These are phyloP conservation scores for Drosophila falleni DNA, from an alignment of 2,888 invertebrate species.

Conservation along the genomic window DNA sequence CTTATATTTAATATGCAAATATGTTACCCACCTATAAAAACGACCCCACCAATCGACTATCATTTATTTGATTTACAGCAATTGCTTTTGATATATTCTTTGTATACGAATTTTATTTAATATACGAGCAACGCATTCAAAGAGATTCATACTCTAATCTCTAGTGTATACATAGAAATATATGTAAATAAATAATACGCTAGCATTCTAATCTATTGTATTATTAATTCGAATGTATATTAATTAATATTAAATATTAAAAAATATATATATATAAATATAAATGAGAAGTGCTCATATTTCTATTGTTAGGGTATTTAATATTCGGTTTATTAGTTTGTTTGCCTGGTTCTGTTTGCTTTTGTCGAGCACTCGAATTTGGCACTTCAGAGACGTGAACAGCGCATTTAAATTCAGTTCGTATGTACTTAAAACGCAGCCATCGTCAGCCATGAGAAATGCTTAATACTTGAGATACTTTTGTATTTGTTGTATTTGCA, in stretches of 20 bases:
- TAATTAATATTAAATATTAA: not conserved
- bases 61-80: constrained; percentile 70
- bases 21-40: constrained; percentile 11
- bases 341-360: constrained; percentile 4
- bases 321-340: not conserved
- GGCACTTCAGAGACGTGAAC: constrained; percentile 67
- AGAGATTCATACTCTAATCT: constrained; percentile 13
- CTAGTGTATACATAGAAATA: no score
- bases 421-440: constrained; percentile 62
- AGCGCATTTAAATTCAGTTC: constrained; percentile 70
- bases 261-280: not conserved
- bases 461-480: constrained; percentile 74
- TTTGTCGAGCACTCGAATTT: constrained; percentile 64
- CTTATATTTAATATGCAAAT: constrained; percentile 34
- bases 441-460: constrained; percentile 69
- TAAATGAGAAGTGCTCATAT: not conserved
- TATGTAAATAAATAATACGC: no score
- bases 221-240: not conserved
- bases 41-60: constrained; percentile 8
- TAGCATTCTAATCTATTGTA: no score
- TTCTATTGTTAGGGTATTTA: not conserved
- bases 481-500: constrained; percentile 59
- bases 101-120: constrained; percentile 18
- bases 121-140: constrained; percentile 24
- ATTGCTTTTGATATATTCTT: constrained; percentile 58